These are phyloP conservation scores for Cephus spinipes DNA, from an alignment of 2,888 invertebrate genomes.

Conservation along the genomic window DNA sequence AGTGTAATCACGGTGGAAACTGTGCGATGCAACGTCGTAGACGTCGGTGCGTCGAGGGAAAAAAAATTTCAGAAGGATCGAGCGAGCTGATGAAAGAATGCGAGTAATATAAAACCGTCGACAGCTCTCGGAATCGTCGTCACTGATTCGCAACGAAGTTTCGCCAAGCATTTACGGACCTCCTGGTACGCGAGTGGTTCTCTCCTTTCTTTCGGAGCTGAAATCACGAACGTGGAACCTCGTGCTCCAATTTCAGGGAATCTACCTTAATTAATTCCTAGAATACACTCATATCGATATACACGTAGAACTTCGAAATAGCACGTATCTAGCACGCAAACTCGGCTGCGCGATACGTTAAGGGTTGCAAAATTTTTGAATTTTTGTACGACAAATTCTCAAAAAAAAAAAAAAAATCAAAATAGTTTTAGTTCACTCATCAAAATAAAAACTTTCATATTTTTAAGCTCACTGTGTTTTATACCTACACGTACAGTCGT, in stretches of 20 bases:
- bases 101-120: neutral
- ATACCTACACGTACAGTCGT: too few relatives aligned
- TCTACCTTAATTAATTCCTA: neutral
- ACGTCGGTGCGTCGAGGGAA: neutral
- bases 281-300: neutral
- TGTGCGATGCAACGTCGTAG: neutral
- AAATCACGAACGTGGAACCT: neutral
- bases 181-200: neutral
- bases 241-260: neutral
- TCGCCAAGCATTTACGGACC: neutral
- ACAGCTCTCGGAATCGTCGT: neutral
- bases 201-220: neutral
- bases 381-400: neutral
- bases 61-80: neutral
- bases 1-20: neutral
- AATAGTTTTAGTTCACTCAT: too few relatives aligned
- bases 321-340: neutral
- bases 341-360: neutral
- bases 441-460: too few relatives aligned
- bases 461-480: too few relatives aligned
- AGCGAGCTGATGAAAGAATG: neutral
- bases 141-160: neutral
- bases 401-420: too few relatives aligned
- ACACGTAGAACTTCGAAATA: too few relatives aligned
- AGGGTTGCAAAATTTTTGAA: neutral